Conservation (phyloP, 2,888 invertebrate genomes). For the Lypha dubia region DNA sequence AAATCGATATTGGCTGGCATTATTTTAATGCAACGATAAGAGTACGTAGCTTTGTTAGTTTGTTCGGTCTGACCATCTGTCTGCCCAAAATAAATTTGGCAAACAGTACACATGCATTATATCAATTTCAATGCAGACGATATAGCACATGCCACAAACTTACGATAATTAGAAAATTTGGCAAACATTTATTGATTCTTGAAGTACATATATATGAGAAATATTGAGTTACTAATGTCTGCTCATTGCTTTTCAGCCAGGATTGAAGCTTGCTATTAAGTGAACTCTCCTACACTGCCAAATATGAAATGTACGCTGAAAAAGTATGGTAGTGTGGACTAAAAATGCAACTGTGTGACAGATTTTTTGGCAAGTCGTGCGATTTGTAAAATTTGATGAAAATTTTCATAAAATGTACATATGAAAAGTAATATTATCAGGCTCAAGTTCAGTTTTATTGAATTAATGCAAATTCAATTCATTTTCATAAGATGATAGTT, state of each 20-base stretch:
- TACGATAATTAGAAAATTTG: not conserved
- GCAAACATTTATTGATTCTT: not conserved
- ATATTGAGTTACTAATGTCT: not conserved
- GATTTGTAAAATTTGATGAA: too few species aligned
- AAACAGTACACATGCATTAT: conserved; percentile 44
- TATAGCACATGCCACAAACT: conserved; percentile 24
- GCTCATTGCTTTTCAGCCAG: not conserved
- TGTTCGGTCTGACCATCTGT: conserved; percentile 47
- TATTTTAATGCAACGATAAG: conserved; percentile 34
- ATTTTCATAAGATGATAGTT: too few species aligned
- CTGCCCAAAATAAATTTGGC: conserved; percentile 61
- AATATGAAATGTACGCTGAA: too few species aligned
- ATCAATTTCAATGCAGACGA: conserved; percentile 54
- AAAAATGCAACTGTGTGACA: too few species aligned
- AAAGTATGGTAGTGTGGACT: too few species aligned
- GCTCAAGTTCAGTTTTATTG: too few species aligned
- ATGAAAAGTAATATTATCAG: too few species aligned
- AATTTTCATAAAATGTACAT: too few species aligned
- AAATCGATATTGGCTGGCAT: conserved; percentile 69
- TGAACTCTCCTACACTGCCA: too few species aligned
- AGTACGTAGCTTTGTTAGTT: conserved; percentile 3
- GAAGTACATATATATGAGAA: not conserved
- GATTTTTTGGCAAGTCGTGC: too few species aligned
- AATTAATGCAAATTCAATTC: too few species aligned
- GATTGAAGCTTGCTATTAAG: not conserved